Base-by-base conservation (phyloP, 2,888 invertebrate genomes). In the Scaptomyza polygonia region DNA sequence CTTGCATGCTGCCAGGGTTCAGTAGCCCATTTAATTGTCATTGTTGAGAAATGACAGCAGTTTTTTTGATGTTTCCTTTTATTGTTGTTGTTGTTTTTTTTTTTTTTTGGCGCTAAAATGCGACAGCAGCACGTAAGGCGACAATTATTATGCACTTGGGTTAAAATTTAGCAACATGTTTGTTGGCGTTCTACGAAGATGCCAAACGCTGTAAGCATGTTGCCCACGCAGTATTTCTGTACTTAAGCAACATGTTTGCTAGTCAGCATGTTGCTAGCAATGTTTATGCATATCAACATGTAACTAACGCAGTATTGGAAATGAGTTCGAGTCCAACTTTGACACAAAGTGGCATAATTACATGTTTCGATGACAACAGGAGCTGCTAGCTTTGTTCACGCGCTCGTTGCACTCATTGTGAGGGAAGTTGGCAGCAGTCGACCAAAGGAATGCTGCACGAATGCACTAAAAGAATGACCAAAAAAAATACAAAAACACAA, bases 301-400 rank as follows among this genome's bases (percentile, higher is more conserved):
- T 54, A 69, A 59, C 61, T 7, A 12, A 56, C 7, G 40, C 29
- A 34, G 21, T 57, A 36, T 67, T 59, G 62, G 75, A 58, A 77
- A 76, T 76, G 57, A 48, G 56, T 64, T 52, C 32, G 21, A 27
- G 14, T 34, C 30, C 39, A 42, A 65, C 67, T 49, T 67, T 77
- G 86, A 86, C 87, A 79, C 80, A 87, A 85, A 84, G 87, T 85
- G 79, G 80, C 82, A 80, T 89, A 89, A 89, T 89, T 89, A 89
- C 87, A 89, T 77, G 84, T 89, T 87, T 82, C 55, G 85, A 84
- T 86, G 88, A 86, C 86, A 87, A 79, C 4, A 75, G 65, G 51
- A 67, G 51, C 67, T 52, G 51, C 70, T 59, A 51, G 65, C 25
- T 55, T 49, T 71, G 62, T 77, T 77, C 71, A 72, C 77, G 71